These are phyloP conservation scores for Pseudochromis fuscus DNA, from an alignment of 2,797 vertebrate genomes.

Conservation along the genomic window DNA sequence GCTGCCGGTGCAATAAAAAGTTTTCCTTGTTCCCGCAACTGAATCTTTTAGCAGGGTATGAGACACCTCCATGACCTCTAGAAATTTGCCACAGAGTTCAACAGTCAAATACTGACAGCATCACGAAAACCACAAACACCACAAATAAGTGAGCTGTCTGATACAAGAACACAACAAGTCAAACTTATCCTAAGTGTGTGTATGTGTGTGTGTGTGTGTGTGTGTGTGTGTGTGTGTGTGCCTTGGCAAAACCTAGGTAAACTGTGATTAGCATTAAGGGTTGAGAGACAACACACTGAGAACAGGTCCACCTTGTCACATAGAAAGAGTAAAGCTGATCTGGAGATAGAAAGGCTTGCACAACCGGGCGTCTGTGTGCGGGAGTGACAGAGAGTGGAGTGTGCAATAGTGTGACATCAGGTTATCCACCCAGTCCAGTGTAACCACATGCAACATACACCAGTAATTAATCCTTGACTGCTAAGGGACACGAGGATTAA, in stretches of 20 bases:
- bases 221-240: too few relatives aligned
- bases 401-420: slow-evolving; percentile 14
- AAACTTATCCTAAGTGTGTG: slow-evolving; percentile 9
- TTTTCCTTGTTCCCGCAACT: neutral
- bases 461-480: slow-evolving; percentile 16
- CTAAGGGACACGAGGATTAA: slow-evolving; percentile 18
- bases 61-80: neutral
- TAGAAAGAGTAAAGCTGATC: slow-evolving; percentile 69
- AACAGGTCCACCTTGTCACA: slow-evolving; percentile 69
- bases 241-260: slow-evolving; percentile 45
- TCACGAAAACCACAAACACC: neutral
- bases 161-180: neutral
- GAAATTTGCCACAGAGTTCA: neutral
- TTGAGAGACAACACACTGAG: slow-evolving; percentile 38
- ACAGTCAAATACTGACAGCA: neutral
- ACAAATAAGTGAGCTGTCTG: neutral
- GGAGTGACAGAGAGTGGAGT: slow-evolving; percentile 1
- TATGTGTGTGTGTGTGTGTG: too few relatives aligned
- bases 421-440: slow-evolving; percentile 25
- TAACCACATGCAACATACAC: neutral
- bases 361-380: slow-evolving; percentile 39
- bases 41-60: neutral
- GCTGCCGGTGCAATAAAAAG: neutral
- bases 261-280: slow-evolving; percentile 63
- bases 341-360: slow-evolving; percentile 65